Evolutionary conservation across 37 sponge, comb jelly and placozoan species (phyloP), one percentile per base, ranked within the genome.

Genomic region (Lycopodina hypogea): DNA sequence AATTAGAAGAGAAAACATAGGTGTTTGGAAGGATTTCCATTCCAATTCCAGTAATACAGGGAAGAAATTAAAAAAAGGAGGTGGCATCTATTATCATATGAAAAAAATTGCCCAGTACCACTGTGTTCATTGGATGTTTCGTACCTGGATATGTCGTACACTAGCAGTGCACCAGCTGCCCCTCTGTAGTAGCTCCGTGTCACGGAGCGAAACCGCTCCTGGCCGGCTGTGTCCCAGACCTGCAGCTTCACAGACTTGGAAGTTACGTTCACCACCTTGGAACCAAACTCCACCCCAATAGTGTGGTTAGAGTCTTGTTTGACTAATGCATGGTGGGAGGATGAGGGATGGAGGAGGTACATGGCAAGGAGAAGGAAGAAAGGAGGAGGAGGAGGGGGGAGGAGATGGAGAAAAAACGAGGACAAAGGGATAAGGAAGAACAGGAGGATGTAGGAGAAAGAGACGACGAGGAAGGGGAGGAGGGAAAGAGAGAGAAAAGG

Each of bases 191-290:
- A 99, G 85, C 96, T 96, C 35, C 96, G 59, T 11, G 99, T 99
- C 21, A 99, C 99, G 56, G 73, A 94, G 40, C 95, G 67, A 76
- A 99, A 99, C 57, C 99, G 56, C 81, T 99, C 99, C 84, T 99
- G 99, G 12, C 99, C 99, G 40, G 99, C 99, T 41, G 99, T 99
- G 82, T 99, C 99, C 99, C 99, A 99, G 42, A 99, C 96, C 70
- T 99, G 99, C 21, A 99, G 89, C 78, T 99, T 99, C 51, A 94
- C 99, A 23, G 90, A 90, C 81, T 99, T 99, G 7, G 84, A 79
- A 1, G 79, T 75, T 14, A 92, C 89, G 42, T 88, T 89, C 67
- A 99, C 87, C 18, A 99, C 89, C 71, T 92, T 93, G 34, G 97
- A 96, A 9, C 99, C 99, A 80, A 99, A 99, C 88, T 99, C 99